A percentile compares a stretch with the other conserved stretches of the same genome.
phyloP scores from a whole-genome alignment of 2,888 invertebrate genomes.

The Pherbina coryleti region DNA sequence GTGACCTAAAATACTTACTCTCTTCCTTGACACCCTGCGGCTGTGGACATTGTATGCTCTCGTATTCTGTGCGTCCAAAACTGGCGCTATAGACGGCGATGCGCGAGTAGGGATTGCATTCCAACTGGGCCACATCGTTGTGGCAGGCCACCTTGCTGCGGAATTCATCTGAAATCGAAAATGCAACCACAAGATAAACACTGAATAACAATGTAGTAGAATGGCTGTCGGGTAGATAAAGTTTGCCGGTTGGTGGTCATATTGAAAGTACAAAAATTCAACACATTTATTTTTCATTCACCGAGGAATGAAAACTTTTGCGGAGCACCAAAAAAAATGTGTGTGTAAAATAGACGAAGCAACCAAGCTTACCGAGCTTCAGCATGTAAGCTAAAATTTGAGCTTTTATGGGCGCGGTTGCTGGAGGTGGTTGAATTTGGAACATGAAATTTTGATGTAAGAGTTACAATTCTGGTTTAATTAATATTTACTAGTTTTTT shows the following conservation, averaged over 20 bases:
- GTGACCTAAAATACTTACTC: slow-evolving; percentile 75
- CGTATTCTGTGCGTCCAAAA: slow-evolving; percentile 92
- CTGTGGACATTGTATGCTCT: slow-evolving; percentile 90
- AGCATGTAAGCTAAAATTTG: not conserved
- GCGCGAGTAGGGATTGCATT: slow-evolving; percentile 88
- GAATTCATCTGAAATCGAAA: slow-evolving; percentile 84
- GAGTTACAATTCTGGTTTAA: no score
- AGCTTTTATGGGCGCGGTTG: no score
- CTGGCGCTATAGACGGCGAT: slow-evolving; percentile 94
- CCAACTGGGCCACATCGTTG: slow-evolving; percentile 87
- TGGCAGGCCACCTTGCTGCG: slow-evolving; percentile 94
- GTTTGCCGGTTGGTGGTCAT: not conserved
- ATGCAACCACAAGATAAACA: slow-evolving; percentile 23
- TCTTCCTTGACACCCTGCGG: slow-evolving; percentile 88
- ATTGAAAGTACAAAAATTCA: not conserved
- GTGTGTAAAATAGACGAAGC: not conserved
- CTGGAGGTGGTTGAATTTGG: no score
- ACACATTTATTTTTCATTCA: not conserved
- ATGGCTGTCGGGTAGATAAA: not conserved
- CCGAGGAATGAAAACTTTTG: not conserved
- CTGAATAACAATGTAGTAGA: slow-evolving; percentile 2
- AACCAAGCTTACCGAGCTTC: not conserved
- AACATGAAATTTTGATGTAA: no score
- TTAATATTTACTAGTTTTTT: no score
- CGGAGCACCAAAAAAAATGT: not conserved